Conservation (phyloP, 1,140 invertebrate genomes). For the Bicyclus anynana region DNA sequence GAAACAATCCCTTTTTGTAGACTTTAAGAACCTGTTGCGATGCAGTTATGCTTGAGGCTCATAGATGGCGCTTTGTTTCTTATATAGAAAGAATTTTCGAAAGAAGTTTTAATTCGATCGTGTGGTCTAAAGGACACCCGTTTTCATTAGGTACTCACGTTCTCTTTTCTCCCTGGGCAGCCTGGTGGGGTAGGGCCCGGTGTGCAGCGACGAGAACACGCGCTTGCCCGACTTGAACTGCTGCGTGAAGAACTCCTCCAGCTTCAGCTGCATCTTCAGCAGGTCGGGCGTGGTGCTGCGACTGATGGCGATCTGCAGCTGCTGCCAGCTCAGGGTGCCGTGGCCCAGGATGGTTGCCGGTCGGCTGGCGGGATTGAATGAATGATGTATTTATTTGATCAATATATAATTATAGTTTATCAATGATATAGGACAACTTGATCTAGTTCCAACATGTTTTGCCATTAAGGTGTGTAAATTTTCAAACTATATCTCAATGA, state of each 20-base stretch:
- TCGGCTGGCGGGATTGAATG: slow-evolving; percentile 64
- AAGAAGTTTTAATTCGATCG: too few species aligned
- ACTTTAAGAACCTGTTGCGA: too few species aligned
- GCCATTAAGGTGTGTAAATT: too few species aligned
- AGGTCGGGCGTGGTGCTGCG: slow-evolving; percentile 97
- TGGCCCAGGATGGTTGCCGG: slow-evolving; percentile 95
- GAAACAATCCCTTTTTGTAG: too few species aligned
- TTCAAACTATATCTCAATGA: not conserved
- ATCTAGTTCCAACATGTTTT: too few species aligned
- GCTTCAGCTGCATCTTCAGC: slow-evolving; percentile 96
- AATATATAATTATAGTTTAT: too few species aligned
- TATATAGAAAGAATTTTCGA: too few species aligned
- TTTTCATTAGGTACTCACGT: too few species aligned
- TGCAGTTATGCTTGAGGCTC: too few species aligned
- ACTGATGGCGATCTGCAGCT: slow-evolving; percentile 96
- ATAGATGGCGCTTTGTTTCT: too few species aligned
- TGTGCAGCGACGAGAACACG: slow-evolving; percentile 88
- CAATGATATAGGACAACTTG: too few species aligned
- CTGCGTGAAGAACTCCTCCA: slow-evolving; percentile 98
- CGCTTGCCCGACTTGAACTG: slow-evolving; percentile 96
- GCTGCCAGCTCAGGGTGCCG: slow-evolving; percentile 95
- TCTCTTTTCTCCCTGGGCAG: slow-evolving; percentile 43
- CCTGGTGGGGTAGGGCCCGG: slow-evolving; percentile 36
- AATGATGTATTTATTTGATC: too few species aligned
- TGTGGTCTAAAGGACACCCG: not conserved